Evolutionary conservation across 2,113 vertebrate genomes (phyloP).

Genomic region (Strix aluco): DNA sequence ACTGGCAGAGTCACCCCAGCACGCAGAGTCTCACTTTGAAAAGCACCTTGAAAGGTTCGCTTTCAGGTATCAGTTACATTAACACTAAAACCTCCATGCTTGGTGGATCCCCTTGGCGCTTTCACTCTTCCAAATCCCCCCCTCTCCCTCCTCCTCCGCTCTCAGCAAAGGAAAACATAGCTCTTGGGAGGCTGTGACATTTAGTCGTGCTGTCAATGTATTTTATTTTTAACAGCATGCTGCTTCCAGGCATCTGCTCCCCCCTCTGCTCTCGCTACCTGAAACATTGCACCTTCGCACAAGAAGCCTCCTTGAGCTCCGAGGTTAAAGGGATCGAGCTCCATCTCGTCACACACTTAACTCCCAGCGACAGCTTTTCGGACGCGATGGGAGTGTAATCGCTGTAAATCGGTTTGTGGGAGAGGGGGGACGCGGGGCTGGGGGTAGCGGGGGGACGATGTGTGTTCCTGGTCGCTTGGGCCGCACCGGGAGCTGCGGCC

Average conservation of each 20-base stretch:
- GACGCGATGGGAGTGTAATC: rapidly evolving
- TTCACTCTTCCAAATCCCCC: neutral
- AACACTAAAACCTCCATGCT: slow-evolving; percentile 31
- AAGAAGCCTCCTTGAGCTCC: neutral
- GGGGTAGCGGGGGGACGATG: no score
- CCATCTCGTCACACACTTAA: neutral
- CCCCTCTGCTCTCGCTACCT: neutral
- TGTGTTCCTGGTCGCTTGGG: neutral
- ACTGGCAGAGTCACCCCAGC: neutral
- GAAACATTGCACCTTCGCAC: neutral
- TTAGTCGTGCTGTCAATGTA: neutral
- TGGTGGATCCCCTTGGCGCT: neutral
- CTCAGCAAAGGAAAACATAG: neutral
- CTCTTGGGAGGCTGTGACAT: neutral
- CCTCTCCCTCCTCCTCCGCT: neutral
- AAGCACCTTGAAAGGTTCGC: neutral
- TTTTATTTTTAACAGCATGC: neutral
- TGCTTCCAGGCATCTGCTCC: neutral
- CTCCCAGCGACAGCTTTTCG: neutral
- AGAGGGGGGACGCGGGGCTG: rapidly evolving
- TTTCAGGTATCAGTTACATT: neutral
- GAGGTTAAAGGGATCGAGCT: neutral
- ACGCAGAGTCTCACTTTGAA: neutral
- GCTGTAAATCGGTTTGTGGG: neutral
- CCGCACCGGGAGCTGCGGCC: neutral